phyloP scores from a whole-genome alignment of 2,113 vertebrate species.

The Rhinolophus sinicus region DNA sequence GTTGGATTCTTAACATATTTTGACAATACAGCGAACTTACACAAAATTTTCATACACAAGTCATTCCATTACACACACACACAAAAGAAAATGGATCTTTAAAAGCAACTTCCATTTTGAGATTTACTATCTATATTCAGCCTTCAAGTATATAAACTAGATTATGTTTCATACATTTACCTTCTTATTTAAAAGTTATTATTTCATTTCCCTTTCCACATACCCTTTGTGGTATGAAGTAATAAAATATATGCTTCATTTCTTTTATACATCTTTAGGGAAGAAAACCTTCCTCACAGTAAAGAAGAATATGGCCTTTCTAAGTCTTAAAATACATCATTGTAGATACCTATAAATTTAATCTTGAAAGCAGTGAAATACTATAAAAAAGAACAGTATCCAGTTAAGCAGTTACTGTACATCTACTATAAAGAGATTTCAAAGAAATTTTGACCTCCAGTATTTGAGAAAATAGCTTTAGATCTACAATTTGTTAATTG shows the following conservation, averaged over 20 bases:
- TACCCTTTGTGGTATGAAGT: not conserved
- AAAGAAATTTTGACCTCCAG: not conserved
- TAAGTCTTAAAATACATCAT: not conserved
- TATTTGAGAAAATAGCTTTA: constrained; percentile 10
- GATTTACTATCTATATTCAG: not conserved
- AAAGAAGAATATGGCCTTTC: not conserved
- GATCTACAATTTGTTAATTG: not conserved
- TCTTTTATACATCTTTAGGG: not conserved
- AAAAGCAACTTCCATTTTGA: not conserved
- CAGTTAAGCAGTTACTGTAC: not conserved
- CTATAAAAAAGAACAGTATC: not conserved
- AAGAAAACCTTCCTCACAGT: not conserved
- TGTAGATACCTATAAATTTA: not conserved
- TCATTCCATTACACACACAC: not conserved
- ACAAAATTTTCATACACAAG: not conserved
- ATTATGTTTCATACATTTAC: not conserved
- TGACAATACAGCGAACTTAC: not conserved
- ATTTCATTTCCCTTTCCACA: not conserved
- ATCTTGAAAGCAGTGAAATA: not conserved
- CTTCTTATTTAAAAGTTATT: not conserved
- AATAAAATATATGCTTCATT: not conserved
- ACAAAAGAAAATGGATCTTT: not conserved
- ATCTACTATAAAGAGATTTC: not conserved
- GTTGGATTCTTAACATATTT: not conserved
- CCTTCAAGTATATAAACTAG: not conserved